phyloP scores from a whole-genome alignment of 2,888 invertebrate genomes.

The Orthonevra nobilis region DNA sequence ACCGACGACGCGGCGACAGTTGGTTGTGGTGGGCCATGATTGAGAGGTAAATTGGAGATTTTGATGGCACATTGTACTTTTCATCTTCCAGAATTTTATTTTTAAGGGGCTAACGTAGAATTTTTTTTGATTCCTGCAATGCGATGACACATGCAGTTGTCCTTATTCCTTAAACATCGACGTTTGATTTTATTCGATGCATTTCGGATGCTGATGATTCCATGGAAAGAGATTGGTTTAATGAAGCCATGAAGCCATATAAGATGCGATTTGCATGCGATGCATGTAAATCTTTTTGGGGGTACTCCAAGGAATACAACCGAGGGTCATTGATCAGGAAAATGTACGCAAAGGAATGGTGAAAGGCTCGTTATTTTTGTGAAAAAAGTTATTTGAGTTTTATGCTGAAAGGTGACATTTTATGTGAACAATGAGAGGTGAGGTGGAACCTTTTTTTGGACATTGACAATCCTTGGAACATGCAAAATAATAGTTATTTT shows the following conservation, averaged over 20 bases:
- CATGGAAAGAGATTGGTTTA: slow-evolving; percentile 61
- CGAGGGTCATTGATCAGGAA: slow-evolving; percentile 39
- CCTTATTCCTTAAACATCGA: no score
- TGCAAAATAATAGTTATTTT: no score
- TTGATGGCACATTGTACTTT: slow-evolving; percentile 53
- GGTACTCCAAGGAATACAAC: background rate
- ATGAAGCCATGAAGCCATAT: slow-evolving; percentile 70
- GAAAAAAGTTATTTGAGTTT: no score
- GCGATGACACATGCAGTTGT: slow-evolving; percentile 59
- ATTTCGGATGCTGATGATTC: slow-evolving; percentile 32
- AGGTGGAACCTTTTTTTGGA: no score
- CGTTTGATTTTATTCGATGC: slow-evolving; percentile 18
- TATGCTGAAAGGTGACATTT: no score
- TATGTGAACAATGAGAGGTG: no score
- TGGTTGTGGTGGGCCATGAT: slow-evolving; percentile 64
- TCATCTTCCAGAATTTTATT: slow-evolving; percentile 1
- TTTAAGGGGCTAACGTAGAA: slow-evolving; percentile 11
- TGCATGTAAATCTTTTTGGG: slow-evolving; percentile 9
- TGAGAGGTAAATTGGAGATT: slow-evolving; percentile 69
- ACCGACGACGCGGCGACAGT: slow-evolving; percentile 48
- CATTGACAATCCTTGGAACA: no score
- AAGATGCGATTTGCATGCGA: slow-evolving; percentile 62
- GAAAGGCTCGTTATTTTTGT: no score
- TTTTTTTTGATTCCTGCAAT: slow-evolving; percentile 61
- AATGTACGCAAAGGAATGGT: no score